Evolutionary conservation across 1,140 invertebrate genomes (phyloP), one percentile per base, ranked within the genome.

Genomic region (Diploscapter pachys): DNA sequence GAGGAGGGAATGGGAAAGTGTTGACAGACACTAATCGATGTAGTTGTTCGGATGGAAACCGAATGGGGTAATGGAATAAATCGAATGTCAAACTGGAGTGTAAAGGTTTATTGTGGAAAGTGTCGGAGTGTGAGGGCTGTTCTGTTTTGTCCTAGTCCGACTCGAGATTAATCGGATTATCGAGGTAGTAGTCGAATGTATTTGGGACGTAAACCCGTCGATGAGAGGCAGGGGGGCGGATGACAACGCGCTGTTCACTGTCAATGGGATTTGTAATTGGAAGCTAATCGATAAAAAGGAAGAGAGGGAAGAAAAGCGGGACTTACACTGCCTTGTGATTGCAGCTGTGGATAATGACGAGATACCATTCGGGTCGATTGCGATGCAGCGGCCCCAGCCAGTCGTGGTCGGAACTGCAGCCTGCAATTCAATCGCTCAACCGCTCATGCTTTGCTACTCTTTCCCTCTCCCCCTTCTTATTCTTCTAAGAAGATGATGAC

Each of bases 141-240:
- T 31, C 31, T 31, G 31, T 31, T 31, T 31, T 31, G 31, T 31
- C 31, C 31, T 31, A 31, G 31, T 31, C 31, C 31, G 31, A 31
- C 31, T 78, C 77, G 50, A 78, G 67, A 50, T 57, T 55, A 53
- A 78, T 78, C 3, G 77, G 77, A 67, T 78, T 31, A 8, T 73
- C 59, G 2, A 78, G 72, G 63, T 69, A 74, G 68, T 78, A 69
- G 52, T 78, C 77, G 53, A 73, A 69, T 51, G 77, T 78, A 9
- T 78, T 48, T 48, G 77, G 77, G 13, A 65, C 77, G 59, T 72
- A 78, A 4, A 78, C 76, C 11, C 66, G 59, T 59, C 48, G 50
- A 61, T 70, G 31, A 31, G 31, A 31, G 66, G 52, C 66, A 5
- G 66, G 48, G 5, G 66, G 51, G 5, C 13, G 48, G 48, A n/a